Evolutionary conservation across 2,888 invertebrate species (phyloP), one percentile per base, ranked within the genome.

Genomic region (Dryadula phaetusa): DNA sequence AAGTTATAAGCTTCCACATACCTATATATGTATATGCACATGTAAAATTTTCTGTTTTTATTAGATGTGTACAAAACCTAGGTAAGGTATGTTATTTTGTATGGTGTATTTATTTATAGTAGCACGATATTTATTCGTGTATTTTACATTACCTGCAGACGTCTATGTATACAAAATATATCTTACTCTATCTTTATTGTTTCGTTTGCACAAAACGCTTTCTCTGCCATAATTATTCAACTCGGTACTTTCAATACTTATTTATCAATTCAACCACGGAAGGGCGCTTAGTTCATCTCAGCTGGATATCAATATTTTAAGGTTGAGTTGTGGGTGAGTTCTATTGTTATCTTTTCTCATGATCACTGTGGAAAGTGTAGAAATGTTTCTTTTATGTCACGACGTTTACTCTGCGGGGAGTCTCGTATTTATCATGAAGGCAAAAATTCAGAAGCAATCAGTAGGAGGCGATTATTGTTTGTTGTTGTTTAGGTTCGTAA

Each of bases 181-280:
- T 78, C 76, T 74, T 72, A 76, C 77, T 81, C 73, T 86, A 78
- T 86, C 84, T 87, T 77, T 78, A 77, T 82, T 78, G 72, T 70
- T 73, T 69, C 88, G 86, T 89, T 88, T 88, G 84, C 83, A 86
- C 82, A 87, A 89, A 79, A 80, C 78, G 76, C 77, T 75, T 86
- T 87, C 82, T 76, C 71, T 73, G 81, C 84, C 86, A 88, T 86
- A 83, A 86, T 88, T 86, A 82, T 84, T 7, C 2, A 12, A 12
- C 82, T 80, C 16, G 4, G 25, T 10, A 85, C 87, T 87, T 88
- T 84, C 7, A 14, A 4, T 81, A 84, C 85, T 86, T 82, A 86
- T 87, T 88, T 85, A 86, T 86, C 84, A 85, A 88, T 86, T 82
- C 77, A 75, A 70, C 28, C 28, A 16, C 64, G 25, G 20, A 22